Conservation (phyloP, 1,140 invertebrate species). For the Drosophila parvula region DNA sequence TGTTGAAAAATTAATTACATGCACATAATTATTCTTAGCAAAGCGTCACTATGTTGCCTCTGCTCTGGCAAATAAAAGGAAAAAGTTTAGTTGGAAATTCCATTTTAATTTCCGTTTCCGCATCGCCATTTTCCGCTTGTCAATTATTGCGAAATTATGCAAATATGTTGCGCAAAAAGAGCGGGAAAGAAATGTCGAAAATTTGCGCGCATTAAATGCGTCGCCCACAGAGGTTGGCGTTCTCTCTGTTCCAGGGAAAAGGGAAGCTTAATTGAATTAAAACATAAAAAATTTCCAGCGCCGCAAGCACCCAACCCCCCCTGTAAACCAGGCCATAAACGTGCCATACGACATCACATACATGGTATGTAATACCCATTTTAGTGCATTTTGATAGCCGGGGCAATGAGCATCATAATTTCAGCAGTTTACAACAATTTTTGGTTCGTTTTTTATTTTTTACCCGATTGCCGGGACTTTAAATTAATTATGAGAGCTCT, state of each 20-base stretch:
- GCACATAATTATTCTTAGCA: slow-evolving; percentile 46
- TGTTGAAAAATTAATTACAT: slow-evolving; percentile 38
- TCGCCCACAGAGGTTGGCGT: slow-evolving; percentile 23
- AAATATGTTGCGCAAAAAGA: slow-evolving; percentile 61
- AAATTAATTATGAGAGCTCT: slow-evolving; percentile 46
- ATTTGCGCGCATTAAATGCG: slow-evolving; percentile 58
- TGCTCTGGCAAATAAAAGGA: slow-evolving; percentile 18
- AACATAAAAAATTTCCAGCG: slow-evolving; percentile 74
- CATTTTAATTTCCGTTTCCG: slow-evolving; percentile 79
- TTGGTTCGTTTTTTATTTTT: background rate
- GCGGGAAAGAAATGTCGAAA: slow-evolving; percentile 63
- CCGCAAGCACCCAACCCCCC: too few species aligned
- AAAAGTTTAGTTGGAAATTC: slow-evolving; percentile 73
- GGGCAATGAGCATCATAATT: slow-evolving; percentile 48
- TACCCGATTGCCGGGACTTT: slow-evolving; percentile 35
- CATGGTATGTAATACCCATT: slow-evolving; percentile 41
- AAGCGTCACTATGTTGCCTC: slow-evolving; percentile 18
- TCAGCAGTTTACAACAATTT: slow-evolving; percentile 43
- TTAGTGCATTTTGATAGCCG: slow-evolving; percentile 49
- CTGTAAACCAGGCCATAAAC: slow-evolving; percentile 60
- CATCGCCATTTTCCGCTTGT: slow-evolving; percentile 79
- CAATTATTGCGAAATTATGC: slow-evolving; percentile 80
- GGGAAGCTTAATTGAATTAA: slow-evolving; percentile 74
- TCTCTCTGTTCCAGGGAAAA: background rate
- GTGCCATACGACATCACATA: background rate